Conservation (phyloP, 2,888 invertebrate species). For the Sarcophaga subvicina region DNA sequence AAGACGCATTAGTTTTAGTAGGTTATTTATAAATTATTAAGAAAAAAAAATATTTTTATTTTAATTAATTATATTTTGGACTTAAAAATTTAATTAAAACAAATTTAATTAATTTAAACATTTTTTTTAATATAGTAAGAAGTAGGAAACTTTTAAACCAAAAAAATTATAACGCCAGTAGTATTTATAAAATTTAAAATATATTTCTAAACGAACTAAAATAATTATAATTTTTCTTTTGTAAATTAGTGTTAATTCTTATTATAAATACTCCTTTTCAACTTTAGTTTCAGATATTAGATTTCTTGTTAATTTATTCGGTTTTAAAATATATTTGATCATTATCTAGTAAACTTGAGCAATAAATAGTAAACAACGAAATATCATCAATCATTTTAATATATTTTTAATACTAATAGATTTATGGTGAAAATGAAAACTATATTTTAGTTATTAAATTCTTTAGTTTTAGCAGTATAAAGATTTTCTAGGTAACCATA, state of each 20-base stretch:
- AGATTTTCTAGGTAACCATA: no score
- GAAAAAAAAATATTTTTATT: conserved; percentile 10
- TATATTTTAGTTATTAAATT: no score
- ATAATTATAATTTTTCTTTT: not conserved
- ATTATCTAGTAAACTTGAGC: conserved; percentile 59
- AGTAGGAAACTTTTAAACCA: conserved; percentile 31
- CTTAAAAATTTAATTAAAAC: not conserved
- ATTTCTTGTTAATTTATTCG: conserved; percentile 5
- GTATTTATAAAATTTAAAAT: conserved; percentile 57
- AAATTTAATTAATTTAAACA: conserved; percentile 1
- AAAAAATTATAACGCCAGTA: conserved; percentile 61
- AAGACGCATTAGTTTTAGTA: conserved; percentile 76
- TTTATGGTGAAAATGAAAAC: not conserved
- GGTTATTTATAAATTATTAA: conserved; percentile 48
- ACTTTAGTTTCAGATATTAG: conserved; percentile 60
- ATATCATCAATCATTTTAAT: conserved; percentile 72
- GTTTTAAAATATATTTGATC: conserved; percentile 23
- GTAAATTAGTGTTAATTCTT: conserved; percentile 13
- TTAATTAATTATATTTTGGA: not conserved
- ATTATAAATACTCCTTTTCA: conserved; percentile 7
- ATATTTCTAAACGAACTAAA: not conserved
- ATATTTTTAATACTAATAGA: conserved; percentile 70
- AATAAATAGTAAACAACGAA: conserved; percentile 70
- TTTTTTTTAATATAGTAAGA: conserved; percentile 7
- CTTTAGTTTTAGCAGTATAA: no score